Evolutionary conservation across 2,113 vertebrate genomes (phyloP), one percentile per base, ranked within the genome.

Genomic region (Sinocyclocheilus grahami): DNA sequence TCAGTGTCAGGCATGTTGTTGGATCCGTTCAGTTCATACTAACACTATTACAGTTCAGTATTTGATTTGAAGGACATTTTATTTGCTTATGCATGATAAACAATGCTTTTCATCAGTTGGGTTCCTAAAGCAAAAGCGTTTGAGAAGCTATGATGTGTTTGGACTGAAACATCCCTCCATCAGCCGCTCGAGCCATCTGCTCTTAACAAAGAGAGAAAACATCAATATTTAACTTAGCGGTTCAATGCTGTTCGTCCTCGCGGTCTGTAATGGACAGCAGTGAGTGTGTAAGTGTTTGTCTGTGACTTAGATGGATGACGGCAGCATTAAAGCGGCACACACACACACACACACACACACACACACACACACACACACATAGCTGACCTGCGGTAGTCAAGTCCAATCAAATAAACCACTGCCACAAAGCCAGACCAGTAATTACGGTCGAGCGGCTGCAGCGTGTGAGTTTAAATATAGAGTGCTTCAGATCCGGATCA

Each of bases 391-490:
- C 30, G 20, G 58, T 22, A 22, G 58, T 60, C 18, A 20, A 22
- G 58, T 60, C 58, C 58, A 83, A 63, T 89, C 83, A 65, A 72
- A 89, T 51, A 24, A 62, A 85, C 83, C 78, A 37, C 78, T 71
- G 20, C 67, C 69, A 55, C 24, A 76, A 69, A 46, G 42, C 77
- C 55, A 18, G 37, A 42, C 79, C 30, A 87, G 88, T 87, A 87
- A 89, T 89, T 83, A 79, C 6, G 71, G 67, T n/a, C 46, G 74
- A 85, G 83, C 33, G 53, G 20, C 62, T 85, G 86, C 7, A 51
- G 88, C 6, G 60, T 60, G 82, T 20, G n/a, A 10, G 24, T 85
- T 78, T 80, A 87, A 88, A 90, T 85, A 85, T 88, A 88, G 85
- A 5, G 6, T 27, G 27, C 39, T 82, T 51, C 85, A 86, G 60